Conservation (phyloP, 2,888 invertebrate species). For the Muscina levida region DNA sequence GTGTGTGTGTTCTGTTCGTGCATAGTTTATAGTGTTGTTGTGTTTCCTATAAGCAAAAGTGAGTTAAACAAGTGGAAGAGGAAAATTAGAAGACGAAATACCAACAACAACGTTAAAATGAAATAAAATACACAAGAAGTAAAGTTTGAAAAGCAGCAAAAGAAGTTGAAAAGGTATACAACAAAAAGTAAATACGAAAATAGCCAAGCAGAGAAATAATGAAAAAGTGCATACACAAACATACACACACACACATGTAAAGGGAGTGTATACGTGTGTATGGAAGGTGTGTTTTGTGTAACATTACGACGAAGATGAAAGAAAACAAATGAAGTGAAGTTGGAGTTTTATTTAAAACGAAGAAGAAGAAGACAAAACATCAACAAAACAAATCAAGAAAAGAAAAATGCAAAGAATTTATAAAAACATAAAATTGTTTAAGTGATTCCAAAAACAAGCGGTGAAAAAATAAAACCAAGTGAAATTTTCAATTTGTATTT, state of each 20-base stretch:
- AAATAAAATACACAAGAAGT: no score
- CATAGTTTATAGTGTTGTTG: background rate
- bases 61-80: constrained; percentile 50
- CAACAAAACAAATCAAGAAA: no score
- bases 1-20: constrained; percentile 17
- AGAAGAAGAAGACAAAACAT: no score
- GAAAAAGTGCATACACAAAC: constrained; percentile 21
- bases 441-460: background rate
- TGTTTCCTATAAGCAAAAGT: background rate
- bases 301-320: constrained; percentile 1
- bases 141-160: constrained; percentile 35
- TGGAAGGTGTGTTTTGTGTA: constrained; percentile 51
- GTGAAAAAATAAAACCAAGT: background rate
- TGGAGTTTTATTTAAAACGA: constrained; percentile 1
- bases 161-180: constrained; percentile 39
- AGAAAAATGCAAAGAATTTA: background rate
- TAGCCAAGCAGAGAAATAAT: background rate
- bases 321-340: constrained; percentile 13
- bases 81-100: constrained; percentile 47
- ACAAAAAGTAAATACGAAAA: constrained; percentile 31
- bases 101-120: no score
- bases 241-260: background rate
- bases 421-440: background rate
- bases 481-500: constrained; percentile 1
- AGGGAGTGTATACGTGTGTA: constrained; percentile 12